phyloP scores from a whole-genome alignment of 2,888 invertebrate species.

The Ormyrus nitidulus region DNA sequence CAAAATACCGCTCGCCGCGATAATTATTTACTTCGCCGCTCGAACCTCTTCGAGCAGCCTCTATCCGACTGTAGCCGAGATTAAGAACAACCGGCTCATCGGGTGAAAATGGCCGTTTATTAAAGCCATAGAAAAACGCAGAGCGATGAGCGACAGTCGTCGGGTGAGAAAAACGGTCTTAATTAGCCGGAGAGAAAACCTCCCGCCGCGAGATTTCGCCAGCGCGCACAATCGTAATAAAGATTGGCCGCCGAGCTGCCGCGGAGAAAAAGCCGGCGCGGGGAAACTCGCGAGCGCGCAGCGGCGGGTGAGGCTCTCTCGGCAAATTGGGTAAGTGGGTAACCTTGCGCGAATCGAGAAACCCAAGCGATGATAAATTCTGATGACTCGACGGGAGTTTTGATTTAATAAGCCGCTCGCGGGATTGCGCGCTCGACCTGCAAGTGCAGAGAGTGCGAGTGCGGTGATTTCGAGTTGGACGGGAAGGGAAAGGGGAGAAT shows the following conservation, averaged over 20 bases:
- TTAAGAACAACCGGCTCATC: conserved; percentile 38
- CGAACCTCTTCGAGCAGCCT: no score
- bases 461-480: background rate
- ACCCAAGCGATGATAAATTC: background rate
- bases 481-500: background rate
- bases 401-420: conserved; percentile 11
- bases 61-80: background rate
- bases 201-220: background rate
- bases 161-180: background rate
- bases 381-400: conserved; percentile 1
- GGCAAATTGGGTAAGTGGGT: conserved; percentile 62
- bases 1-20: conserved; percentile 1
- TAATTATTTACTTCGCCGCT: background rate
- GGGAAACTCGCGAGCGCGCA: conserved; percentile 28
- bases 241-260: background rate
- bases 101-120: conserved; percentile 22
- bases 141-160: background rate
- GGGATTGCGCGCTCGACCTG: background rate
- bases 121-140: background rate
- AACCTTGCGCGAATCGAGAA: conserved; percentile 51
- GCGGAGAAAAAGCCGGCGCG: background rate
- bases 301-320: background rate
- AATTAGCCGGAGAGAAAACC: conserved; percentile 26
- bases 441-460: background rate
- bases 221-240: conserved; percentile 44